Evolutionary conservation across 2,888 invertebrate genomes (phyloP), one percentile per base, ranked within the genome.

Genomic region (Noctua janthina): DNA sequence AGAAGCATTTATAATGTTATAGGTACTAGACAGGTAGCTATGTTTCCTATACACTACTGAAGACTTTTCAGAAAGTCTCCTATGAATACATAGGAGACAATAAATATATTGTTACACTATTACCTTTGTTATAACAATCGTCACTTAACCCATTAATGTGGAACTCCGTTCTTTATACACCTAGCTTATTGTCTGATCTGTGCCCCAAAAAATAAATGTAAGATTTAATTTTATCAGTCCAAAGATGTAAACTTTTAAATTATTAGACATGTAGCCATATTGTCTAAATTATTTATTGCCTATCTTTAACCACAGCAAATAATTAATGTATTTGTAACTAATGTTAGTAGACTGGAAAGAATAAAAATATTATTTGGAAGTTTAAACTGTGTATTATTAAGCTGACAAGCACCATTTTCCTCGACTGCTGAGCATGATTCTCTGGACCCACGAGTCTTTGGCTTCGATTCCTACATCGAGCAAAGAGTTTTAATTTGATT

Each of bases 251-350:
- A 80, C 70, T 23, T 49, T 54, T 74, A 76, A 78, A 72, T 78
- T 73, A 76, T 76, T 64, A 76, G 62, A 83, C 75, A 64, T 70
- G 62, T 82, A 75, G 49, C 83, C 66, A 29, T 74, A 46, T 29
- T 82, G 77, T 68, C 77, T 74, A 46, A 77, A 82, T 86, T 86
- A 86, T 84, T 74, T 77, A 84, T 82, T 77, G 23, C 56, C 59
- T 76, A 70, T 46, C 62, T 49, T 68, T 75, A 82, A 56, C 54
- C 73, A 74, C 76, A 76, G 56, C 67, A 76, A 83, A 76, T 62
- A 11, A 72, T 35, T 35, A 35, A 20, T 72, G 62, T 83, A 82
- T 82, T 86, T 74, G 72, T 75, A 68, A 59, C 51, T 59, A 69
- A 59, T 70, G 11, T 81, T 70, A 76, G 35, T 76, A 67, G 75